These are phyloP conservation scores for Dicaeum eximium DNA, from an alignment of 2,113 vertebrate species.

Conservation along the genomic window DNA sequence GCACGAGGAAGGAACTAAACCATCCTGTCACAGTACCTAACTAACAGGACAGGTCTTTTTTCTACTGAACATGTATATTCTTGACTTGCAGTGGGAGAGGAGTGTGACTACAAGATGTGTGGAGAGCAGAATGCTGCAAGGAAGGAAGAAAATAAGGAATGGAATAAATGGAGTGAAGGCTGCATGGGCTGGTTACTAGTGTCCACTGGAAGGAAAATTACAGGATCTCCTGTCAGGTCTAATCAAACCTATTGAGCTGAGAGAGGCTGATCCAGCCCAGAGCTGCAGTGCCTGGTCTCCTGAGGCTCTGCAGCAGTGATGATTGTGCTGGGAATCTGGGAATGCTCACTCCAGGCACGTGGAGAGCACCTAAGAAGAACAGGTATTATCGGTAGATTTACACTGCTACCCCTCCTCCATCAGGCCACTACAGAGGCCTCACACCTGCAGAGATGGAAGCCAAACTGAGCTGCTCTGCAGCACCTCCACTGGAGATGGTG, in stretches of 20 bases:
- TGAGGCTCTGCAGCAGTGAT: not conserved
- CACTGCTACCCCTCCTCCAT: not conserved
- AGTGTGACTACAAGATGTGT: not conserved
- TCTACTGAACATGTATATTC: not conserved
- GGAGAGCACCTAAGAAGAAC: not conserved
- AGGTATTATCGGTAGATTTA: not conserved
- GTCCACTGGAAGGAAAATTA: not conserved
- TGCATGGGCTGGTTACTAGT: not conserved
- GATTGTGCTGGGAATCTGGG: not conserved
- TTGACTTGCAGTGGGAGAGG: not conserved
- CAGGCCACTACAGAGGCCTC: not conserved
- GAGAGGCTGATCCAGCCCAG: not conserved
- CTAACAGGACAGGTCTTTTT: not conserved
- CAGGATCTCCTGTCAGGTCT: not conserved
- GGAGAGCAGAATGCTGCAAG: not conserved
- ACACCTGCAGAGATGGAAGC: not conserved
- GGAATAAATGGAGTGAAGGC: not conserved
- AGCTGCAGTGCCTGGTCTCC: not conserved
- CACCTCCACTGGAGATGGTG: not conserved
- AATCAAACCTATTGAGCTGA: not conserved
- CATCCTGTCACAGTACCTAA: not conserved
- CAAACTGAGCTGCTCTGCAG: not conserved
- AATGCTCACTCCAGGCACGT: not conserved
- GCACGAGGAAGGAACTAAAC: not conserved
- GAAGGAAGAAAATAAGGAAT: not conserved